phyloP scores from a whole-genome alignment of 2,113 vertebrate species.

The Petromus typicus region DNA sequence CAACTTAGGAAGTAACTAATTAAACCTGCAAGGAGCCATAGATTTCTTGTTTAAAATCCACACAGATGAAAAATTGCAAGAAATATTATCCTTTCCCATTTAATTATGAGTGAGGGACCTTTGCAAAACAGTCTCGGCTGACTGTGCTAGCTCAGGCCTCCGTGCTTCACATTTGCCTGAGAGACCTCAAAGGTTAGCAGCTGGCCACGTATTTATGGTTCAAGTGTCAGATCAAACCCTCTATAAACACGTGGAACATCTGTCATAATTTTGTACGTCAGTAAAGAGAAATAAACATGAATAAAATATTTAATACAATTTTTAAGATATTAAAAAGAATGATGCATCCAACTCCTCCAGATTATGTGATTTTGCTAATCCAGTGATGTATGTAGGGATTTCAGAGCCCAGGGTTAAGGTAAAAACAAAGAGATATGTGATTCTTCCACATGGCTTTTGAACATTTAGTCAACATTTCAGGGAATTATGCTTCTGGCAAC shows the following conservation, averaged over 20 bases:
- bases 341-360: neutral
- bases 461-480: neutral
- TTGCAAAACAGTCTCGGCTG: neutral
- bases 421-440: neutral
- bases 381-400: neutral
- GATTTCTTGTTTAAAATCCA: neutral
- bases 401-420: neutral
- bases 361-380: neutral
- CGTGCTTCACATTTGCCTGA: neutral
- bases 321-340: conserved; percentile 1
- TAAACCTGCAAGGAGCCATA: neutral
- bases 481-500: neutral
- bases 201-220: neutral
- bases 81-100: neutral
- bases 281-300: neutral
- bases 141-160: neutral
- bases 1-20: neutral
- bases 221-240: neutral
- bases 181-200: neutral
- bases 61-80: neutral
- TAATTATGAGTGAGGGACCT: neutral
- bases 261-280: neutral
- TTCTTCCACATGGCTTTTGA: neutral
- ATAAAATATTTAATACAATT: neutral
- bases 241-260: neutral